Conservation (phyloP, 1,140 invertebrate species). For the Himalopsyche phryganea region DNA sequence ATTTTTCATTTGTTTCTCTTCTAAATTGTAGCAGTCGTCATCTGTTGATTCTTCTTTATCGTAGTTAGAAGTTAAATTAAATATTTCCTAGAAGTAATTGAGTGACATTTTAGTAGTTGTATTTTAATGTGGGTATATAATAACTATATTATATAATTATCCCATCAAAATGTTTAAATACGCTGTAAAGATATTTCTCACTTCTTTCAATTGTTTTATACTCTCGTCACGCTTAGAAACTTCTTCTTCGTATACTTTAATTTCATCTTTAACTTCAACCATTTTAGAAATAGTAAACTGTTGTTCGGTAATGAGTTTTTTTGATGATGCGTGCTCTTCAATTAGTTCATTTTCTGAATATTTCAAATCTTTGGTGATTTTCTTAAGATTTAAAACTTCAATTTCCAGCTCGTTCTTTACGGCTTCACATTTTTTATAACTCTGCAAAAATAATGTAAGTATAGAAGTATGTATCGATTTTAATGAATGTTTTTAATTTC, state of each 20-base stretch:
- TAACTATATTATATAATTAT: too few species aligned
- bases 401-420: slow-evolving; percentile 11
- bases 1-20: background rate
- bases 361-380: slow-evolving; percentile 31
- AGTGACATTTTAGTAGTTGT: too few species aligned
- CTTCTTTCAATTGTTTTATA: slow-evolving; percentile 41
- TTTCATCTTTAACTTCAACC: slow-evolving; percentile 45
- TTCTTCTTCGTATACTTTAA: slow-evolving; percentile 45
- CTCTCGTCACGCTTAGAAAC: slow-evolving; percentile 38
- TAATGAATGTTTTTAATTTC: too few species aligned
- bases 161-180: too few species aligned
- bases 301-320: slow-evolving; percentile 48
- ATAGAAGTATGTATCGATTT: too few species aligned
- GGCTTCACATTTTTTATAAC: slow-evolving; percentile 2
- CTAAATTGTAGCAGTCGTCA: slow-evolving; percentile 3
- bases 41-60: slow-evolving; percentile 5
- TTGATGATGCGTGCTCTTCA: slow-evolving; percentile 41
- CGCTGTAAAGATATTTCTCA: too few species aligned
- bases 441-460: slow-evolving; percentile 13
- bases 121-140: too few species aligned
- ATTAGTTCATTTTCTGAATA: slow-evolving; percentile 46
- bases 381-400: slow-evolving; percentile 7
- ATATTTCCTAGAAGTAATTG: slow-evolving; percentile 23
- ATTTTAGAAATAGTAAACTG: slow-evolving; percentile 48
- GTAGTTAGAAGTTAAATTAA: background rate